Percentiles rank a stretch among this genome's conserved stretches.
These are phyloP conservation scores for Hermaeophaga mercurialis DNA, from an alignment of 2,888 invertebrate species.

Conservation along the genomic window DNA sequence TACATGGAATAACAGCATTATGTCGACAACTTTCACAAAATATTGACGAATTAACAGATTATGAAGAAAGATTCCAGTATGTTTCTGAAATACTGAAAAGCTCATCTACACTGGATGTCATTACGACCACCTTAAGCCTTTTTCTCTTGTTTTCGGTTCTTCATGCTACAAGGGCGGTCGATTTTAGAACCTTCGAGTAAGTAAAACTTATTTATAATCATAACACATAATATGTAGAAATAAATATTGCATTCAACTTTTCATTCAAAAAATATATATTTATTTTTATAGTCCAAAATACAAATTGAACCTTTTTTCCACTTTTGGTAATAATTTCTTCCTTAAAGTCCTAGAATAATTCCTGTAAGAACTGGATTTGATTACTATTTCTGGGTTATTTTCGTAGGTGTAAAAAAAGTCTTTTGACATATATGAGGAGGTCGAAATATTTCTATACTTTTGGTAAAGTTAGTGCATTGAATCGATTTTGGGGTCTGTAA, in stretches of 20 bases:
- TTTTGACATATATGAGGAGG: no score
- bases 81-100: constrained; percentile 40
- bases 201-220: constrained; percentile 15
- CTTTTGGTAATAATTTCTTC: no score
- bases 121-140: constrained; percentile 47
- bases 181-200: constrained; percentile 42
- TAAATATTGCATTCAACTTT: no score
- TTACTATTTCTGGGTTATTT: no score
- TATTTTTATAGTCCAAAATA: neutral
- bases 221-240: neutral
- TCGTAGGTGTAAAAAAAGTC: no score
- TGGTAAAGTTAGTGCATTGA: no score
- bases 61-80: constrained; percentile 37
- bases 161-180: constrained; percentile 44
- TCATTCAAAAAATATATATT: neutral
- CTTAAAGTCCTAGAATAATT: no score
- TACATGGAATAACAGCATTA: constrained; percentile 38
- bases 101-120: constrained; percentile 39
- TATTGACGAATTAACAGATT: constrained; percentile 37
- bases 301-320: no score
- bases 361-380: no score
- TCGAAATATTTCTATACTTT: no score
- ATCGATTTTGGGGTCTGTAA: no score
- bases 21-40: constrained; percentile 38
- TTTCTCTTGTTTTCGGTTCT: constrained; percentile 44